Evolutionary conservation across 2,797 vertebrate genomes (phyloP), one percentile per base, ranked within the genome.

Genomic region (Coendou prehensilis): DNA sequence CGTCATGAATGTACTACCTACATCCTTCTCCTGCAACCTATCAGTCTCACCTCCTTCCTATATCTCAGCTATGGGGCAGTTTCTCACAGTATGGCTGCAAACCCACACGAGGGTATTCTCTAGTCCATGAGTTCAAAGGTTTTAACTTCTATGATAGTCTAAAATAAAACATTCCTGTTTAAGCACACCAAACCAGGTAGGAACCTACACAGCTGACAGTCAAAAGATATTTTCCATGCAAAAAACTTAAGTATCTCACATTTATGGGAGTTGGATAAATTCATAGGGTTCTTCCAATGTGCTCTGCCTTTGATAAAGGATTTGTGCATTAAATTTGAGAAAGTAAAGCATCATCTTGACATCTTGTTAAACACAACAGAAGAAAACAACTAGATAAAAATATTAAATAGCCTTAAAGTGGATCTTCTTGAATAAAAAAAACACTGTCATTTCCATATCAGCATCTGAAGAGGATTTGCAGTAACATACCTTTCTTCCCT

Each of bases 381-480:
- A 73, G 13, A 87, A 57, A 94, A 52, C 9, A n/a, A 57, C 47
- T n/a, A 85, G 5, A 71, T 22, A 37, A 41, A 75, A 93, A 86
- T 54, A 95, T 41, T 87, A 75, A 93, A 73, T 88, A 95, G 33
- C 18, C 59, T 90, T 81, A 41, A 4, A 54, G 26, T 8, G 4
- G 45, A 45, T 91, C 28, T 61, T 61, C 79, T 59, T 57, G 15
- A 78, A 85, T 76, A 28, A 64, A 22, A 22, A 54, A 7, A 33
- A 59, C 67, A 26, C 2, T 20, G 61, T 63, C 78, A 52, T 78
- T 79, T 94, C 54, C 23, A 8, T 30, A 85, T 64, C 6, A 83
- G n/a, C 47, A 92, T 82, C 90, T 83, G 17, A 88, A 95, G 41
- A 86, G 41, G 94, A 95, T 73, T 1, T 64, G 17, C 71, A 83